phyloP scores from a whole-genome alignment of 2,113 vertebrate species.

The Aptenodytes patagonicus region DNA sequence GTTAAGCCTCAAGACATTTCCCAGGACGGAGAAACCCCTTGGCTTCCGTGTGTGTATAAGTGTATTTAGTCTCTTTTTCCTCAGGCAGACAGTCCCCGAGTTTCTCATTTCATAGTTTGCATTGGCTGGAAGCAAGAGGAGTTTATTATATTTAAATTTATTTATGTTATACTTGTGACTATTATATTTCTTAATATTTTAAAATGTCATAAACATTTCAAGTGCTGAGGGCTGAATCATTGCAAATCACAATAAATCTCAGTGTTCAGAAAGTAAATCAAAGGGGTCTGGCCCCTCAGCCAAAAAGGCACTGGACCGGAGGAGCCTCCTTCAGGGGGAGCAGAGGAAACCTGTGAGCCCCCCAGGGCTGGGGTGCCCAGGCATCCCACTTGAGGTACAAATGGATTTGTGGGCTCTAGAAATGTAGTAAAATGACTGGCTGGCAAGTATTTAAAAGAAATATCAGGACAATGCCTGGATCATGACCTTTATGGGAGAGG shows the following conservation, averaged over 20 bases:
- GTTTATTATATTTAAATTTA: conserved; percentile 22
- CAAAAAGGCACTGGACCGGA: not conserved
- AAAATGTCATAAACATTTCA: conserved; percentile 25
- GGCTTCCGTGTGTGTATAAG: not conserved
- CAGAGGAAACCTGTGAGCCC: not conserved
- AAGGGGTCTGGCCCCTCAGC: not conserved
- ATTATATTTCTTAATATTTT: conserved; percentile 41
- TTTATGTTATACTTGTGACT: not conserved
- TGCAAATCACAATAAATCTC: not conserved
- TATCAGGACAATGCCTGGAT: not conserved
- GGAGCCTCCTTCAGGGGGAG: not conserved
- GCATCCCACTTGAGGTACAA: not conserved
- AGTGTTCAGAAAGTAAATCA: not conserved
- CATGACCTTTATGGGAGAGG: not conserved
- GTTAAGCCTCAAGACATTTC: not conserved
- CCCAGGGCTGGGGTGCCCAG: not conserved
- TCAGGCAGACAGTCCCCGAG: not conserved
- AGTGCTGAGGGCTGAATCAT: not conserved
- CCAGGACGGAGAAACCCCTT: not conserved
- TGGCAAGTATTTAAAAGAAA: not conserved
- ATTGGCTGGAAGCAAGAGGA: not conserved
- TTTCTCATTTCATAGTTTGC: not conserved
- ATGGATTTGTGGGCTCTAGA: not conserved
- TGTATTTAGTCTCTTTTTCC: conserved; percentile 1
- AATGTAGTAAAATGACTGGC: not conserved